Evolutionary conservation across 1,140 invertebrate genomes (phyloP), one percentile per base, ranked within the genome.

Genomic region (Hydropsyche tenuis): DNA sequence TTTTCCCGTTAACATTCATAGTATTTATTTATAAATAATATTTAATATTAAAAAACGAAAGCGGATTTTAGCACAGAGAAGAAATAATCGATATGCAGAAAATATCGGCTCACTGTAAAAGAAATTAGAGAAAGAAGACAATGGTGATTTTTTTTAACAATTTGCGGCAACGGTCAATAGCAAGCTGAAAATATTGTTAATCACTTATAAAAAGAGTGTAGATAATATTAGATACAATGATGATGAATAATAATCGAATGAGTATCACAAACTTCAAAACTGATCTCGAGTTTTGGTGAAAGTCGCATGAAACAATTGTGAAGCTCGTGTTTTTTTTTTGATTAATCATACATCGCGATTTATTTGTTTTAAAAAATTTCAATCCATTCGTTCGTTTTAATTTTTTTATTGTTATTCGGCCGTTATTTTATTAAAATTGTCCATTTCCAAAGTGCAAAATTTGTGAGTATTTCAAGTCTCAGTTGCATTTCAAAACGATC

Each of bases 61-160:
- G 56, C 56, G 56, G 23, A 18, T 37, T 37, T 60, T 60, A 69
- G 20, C 23, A 45, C 23, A 69, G 43, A 43, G 20, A 48, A 46
- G 27, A 25, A 69, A 69, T 12, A 20, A 22, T 16, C 20, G 1
- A 62, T 23, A 1, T 27, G 25, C 20, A 42, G 45, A 42, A 66
- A 37, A 42, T 64, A 42, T 69, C 65, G 48, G 43, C 42, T 69
- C 37, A 48, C 65, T 53, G 16, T 69, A 51, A 53, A 42, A 30
- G 48, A 69, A 51, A 51, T 9, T 3, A 68, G 7, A 69, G 5
- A 27, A 20, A 69, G 27, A 46, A 69, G 23, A 53, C 22, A 43
- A 18, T 20, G 51, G 22, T 20, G 51, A 43, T 6, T 9, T 37
- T 4, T 37, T n/a, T 69, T 42, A 69, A 69, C 14, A 48, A 48